phyloP scores from a whole-genome alignment of 2,797 vertebrate genomes.

The Taeniopygia guttata region DNA sequence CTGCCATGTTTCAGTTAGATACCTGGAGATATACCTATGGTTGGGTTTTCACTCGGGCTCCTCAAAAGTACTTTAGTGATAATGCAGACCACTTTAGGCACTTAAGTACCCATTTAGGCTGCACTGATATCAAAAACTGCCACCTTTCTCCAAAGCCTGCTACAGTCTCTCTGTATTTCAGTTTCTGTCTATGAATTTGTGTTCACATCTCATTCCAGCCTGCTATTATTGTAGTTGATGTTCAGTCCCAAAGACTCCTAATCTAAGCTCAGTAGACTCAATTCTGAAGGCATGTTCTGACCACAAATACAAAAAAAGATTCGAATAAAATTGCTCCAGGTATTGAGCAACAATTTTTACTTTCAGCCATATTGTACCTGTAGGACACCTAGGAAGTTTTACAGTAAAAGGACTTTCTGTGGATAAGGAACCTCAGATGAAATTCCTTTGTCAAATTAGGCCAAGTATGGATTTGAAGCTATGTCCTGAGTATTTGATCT shows the following conservation, averaged over 20 bases:
- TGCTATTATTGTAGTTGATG: background rate
- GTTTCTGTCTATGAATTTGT: background rate
- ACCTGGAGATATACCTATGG: background rate
- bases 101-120: constrained; percentile 21
- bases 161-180: background rate
- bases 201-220: background rate
- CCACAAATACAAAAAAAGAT: background rate
- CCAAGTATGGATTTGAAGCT: background rate
- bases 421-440: background rate
- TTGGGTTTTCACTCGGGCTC: constrained; percentile 3
- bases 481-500: background rate
- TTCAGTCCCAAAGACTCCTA: background rate
- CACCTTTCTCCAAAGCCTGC: background rate
- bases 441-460: background rate
- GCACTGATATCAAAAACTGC: background rate
- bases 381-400: background rate
- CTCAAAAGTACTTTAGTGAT: constrained; percentile 22
- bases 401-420: background rate
- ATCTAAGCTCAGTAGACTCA: background rate
- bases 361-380: background rate
- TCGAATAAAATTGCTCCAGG: background rate
- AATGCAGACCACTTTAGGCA: constrained; percentile 17
- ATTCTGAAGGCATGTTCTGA: background rate
- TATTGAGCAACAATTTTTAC: background rate
- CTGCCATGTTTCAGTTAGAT: constrained; percentile 10